These are phyloP conservation scores for Numenius arquata DNA, from an alignment of 2,113 vertebrate species.

Conservation along the genomic window DNA sequence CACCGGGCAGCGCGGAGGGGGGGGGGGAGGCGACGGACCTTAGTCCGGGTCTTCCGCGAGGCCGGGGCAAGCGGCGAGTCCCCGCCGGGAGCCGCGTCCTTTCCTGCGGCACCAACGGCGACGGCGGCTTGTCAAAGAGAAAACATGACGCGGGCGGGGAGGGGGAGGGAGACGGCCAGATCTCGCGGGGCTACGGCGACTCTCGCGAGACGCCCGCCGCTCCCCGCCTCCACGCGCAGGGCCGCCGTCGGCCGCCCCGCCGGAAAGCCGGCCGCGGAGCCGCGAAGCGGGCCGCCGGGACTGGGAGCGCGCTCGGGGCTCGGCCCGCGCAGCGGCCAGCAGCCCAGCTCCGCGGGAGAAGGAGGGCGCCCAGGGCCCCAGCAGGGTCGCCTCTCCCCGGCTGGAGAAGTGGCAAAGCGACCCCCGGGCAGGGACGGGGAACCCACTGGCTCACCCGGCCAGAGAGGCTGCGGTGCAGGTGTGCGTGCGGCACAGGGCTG, in stretches of 20 bases:
- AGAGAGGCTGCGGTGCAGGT: too few species aligned
- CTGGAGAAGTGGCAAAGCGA: not conserved
- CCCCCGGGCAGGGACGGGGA: not conserved
- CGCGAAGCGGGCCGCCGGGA: not conserved
- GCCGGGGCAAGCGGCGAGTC: not conserved
- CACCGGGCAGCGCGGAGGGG: not conserved
- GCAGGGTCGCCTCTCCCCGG: not conserved
- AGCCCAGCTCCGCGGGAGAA: too few species aligned
- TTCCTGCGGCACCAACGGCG: not conserved
- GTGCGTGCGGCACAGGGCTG: too few species aligned
- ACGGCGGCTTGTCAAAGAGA: slow-evolving; percentile 14
- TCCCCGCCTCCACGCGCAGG: not conserved
- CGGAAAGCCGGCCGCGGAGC: not conserved
- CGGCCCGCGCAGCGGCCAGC: not conserved
- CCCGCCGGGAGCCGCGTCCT: not conserved
- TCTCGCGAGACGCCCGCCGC: not conserved
- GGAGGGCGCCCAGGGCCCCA: too few species aligned
- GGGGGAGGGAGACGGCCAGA: not conserved
- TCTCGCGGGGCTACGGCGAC: not conserved
- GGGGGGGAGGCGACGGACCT: not conserved
- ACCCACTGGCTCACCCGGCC: accelerated
- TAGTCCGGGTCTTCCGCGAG: not conserved
- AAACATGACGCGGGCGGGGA: slow-evolving; percentile 25
- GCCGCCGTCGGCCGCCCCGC: not conserved
- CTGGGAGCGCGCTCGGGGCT: not conserved